phyloP scores from a whole-genome alignment of 2,113 vertebrate species.

The Tupaia chinensis region DNA sequence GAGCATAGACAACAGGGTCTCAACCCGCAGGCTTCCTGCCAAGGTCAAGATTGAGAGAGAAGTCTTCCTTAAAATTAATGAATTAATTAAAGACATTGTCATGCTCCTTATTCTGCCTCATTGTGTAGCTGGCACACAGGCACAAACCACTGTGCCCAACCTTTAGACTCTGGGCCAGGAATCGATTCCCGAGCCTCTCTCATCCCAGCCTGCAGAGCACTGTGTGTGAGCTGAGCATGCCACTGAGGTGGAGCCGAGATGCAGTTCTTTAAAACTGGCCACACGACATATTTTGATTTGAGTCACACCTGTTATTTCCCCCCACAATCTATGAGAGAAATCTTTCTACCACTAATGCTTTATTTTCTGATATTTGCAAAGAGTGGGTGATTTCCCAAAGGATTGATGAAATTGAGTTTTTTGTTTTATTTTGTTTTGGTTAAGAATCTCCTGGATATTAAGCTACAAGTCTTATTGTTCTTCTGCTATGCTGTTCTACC shows the following conservation, averaged over 20 bases:
- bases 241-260: background rate
- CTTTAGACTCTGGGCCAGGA: too few species aligned
- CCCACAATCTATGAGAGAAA: background rate
- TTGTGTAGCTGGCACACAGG: too few species aligned
- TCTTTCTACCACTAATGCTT: background rate
- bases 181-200: too few species aligned
- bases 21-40: background rate
- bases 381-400: background rate
- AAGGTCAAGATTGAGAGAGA: background rate
- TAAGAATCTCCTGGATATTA: conserved; percentile 11
- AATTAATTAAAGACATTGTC: too few species aligned
- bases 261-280: background rate
- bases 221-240: too few species aligned
- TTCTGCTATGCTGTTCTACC: background rate
- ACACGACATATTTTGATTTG: conserved; percentile 3
- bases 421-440: conserved; percentile 35
- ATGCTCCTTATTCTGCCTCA: too few species aligned
- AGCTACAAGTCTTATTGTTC: background rate
- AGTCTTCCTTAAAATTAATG: too few species aligned
- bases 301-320: background rate
- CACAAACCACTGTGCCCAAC: too few species aligned
- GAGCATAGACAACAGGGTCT: background rate
- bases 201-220: too few species aligned
- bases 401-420: background rate
- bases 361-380: conserved; percentile 13